phyloP scores from a whole-genome alignment of 2,113 vertebrate species.

The Oreamnos americanus region DNA sequence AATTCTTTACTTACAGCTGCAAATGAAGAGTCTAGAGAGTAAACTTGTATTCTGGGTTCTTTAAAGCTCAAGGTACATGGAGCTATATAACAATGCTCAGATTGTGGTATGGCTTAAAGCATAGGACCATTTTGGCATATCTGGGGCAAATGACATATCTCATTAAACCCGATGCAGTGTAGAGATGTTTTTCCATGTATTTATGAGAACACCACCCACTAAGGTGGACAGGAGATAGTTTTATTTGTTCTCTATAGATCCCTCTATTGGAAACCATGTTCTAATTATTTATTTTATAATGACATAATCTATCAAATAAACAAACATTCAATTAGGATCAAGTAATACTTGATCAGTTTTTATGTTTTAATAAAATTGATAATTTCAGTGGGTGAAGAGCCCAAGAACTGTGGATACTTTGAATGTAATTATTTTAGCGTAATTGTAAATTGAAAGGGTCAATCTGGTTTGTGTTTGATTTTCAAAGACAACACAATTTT shows the following conservation, averaged over 20 bases:
- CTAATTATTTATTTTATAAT: neutral
- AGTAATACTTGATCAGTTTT: neutral
- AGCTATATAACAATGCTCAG: neutral
- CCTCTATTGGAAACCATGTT: neutral
- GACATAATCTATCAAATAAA: neutral
- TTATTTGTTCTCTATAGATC: neutral
- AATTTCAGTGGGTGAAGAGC: neutral
- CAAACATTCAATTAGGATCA: neutral
- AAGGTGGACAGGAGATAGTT: neutral
- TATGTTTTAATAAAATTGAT: neutral
- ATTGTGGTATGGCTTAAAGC: neutral
- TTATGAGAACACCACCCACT: neutral
- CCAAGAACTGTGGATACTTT: neutral
- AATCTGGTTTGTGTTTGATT: neutral
- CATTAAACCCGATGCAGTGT: neutral
- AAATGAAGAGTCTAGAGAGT: neutral
- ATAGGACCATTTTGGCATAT: neutral
- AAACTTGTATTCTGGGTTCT: neutral
- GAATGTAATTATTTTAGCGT: neutral
- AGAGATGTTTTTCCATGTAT: neutral
- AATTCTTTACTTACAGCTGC: neutral
- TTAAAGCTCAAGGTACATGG: neutral
- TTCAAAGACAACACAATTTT: neutral
- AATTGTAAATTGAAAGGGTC: neutral
- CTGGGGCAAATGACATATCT: neutral